Conservation (phyloP, 2,797 vertebrate species). For the Arremon brunneinucha region DNA sequence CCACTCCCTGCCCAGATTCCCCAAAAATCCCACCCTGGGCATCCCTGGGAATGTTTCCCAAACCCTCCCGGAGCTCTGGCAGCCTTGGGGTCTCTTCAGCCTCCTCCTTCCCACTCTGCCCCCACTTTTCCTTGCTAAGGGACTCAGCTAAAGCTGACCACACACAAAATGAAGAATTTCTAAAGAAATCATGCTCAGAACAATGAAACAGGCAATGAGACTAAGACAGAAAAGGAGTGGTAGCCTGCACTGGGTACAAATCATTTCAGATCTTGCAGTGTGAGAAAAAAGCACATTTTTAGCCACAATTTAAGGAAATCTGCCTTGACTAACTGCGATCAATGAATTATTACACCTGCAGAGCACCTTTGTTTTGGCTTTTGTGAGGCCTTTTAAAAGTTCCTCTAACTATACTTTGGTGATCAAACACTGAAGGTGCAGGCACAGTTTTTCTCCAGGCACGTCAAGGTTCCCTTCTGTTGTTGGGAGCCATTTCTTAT, state of each 20-base stretch:
- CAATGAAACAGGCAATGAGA: neutral
- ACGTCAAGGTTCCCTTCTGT: neutral
- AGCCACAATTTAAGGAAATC: neutral
- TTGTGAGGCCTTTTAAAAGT: neutral
- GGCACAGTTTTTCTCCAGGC: neutral
- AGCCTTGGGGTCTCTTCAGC: neutral
- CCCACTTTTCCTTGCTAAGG: fast-evolving
- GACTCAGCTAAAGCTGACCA: neutral
- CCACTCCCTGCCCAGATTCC: neutral
- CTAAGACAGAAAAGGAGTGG: no score
- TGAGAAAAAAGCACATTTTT: neutral
- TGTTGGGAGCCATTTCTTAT: neutral
- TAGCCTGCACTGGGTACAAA: neutral
- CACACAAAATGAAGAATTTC: neutral
- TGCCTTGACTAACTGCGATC: fast-evolving
- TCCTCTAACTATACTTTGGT: neutral
- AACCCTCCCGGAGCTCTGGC: neutral
- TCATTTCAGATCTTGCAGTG: neutral
- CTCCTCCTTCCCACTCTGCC: neutral
- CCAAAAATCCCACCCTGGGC: neutral
- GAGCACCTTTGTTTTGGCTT: neutral
- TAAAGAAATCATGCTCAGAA: neutral
- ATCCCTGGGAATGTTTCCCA: neutral
- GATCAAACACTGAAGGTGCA: neutral
- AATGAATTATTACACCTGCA: neutral